phyloP scores from a whole-genome alignment of 2,888 invertebrate species.

The Mesorhabditis belari region DNA sequence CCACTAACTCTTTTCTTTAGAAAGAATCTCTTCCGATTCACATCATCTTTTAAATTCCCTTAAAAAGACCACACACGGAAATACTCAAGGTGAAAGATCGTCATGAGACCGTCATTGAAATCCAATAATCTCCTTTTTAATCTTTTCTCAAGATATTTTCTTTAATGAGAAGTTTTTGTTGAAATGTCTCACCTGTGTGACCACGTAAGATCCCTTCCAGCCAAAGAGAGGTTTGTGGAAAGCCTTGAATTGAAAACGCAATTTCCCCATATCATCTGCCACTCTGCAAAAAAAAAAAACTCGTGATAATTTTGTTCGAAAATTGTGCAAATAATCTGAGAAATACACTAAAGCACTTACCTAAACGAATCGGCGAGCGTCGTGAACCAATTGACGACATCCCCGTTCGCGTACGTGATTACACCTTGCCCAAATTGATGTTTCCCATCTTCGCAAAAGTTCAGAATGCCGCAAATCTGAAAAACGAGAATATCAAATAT shows the following conservation, averaged over 20 bases:
- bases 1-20: too few species aligned
- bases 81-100: too few species aligned
- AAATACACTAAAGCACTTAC: conserved; percentile 12
- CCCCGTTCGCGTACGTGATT: conserved; percentile 78
- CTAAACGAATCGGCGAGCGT: conserved; percentile 78
- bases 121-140: background rate
- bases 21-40: too few species aligned
- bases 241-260: conserved; percentile 80
- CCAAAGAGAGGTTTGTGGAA: conserved; percentile 91
- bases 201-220: conserved; percentile 96
- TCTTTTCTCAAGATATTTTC: conserved; percentile 2
- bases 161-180: too few species aligned
- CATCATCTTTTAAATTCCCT: too few species aligned
- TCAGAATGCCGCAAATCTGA: conserved; percentile 64
- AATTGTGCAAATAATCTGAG: background rate
- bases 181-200: conserved; percentile 71
- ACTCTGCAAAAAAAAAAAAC: conserved; percentile 66
- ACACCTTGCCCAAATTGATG: conserved; percentile 84
- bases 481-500: conserved; percentile 1
- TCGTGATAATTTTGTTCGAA: too few species aligned
- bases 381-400: conserved; percentile 89
- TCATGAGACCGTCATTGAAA: background rate
- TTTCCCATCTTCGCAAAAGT: conserved; percentile 87
- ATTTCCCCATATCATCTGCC: conserved; percentile 93
- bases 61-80: too few species aligned